Conservation (phyloP, 2,797 vertebrate genomes). For the Caiman crocodilus region DNA sequence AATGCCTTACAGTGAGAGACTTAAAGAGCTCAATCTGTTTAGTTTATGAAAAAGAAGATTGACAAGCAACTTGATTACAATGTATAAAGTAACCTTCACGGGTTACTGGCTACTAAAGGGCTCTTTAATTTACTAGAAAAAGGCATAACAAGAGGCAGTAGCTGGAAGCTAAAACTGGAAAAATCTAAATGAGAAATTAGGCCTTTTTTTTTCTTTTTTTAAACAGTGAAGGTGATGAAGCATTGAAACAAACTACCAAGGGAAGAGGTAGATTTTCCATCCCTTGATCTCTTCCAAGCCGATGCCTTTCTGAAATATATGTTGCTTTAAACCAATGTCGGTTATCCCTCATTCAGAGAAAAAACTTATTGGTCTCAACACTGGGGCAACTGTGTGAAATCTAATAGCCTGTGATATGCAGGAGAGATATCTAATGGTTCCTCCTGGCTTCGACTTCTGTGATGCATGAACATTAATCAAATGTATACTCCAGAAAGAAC, state of each 20-base stretch:
- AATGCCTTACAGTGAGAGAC: constrained; percentile 16
- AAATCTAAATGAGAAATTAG: constrained; percentile 67
- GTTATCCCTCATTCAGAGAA: background rate
- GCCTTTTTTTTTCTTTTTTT: constrained; percentile 58
- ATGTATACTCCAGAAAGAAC: background rate
- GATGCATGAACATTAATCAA: background rate
- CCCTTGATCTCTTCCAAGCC: constrained; percentile 22
- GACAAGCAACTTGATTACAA: constrained; percentile 59
- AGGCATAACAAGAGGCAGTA: constrained; percentile 39
- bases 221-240: constrained; percentile 24
- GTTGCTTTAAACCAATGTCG: background rate
- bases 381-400: background rate
- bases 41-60: constrained; percentile 62
- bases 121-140: constrained; percentile 63
- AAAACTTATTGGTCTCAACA: background rate
- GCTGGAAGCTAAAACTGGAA: constrained; percentile 62
- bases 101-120: constrained; percentile 33
- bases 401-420: background rate
- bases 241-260: constrained; percentile 12
- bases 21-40: constrained; percentile 52
- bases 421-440: background rate
- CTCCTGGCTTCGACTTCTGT: background rate
- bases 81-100: constrained; percentile 53
- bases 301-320: no score
- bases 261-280: background rate